phyloP scores from a whole-genome alignment of 2,888 invertebrate species.

The Hecatera dysodea region DNA sequence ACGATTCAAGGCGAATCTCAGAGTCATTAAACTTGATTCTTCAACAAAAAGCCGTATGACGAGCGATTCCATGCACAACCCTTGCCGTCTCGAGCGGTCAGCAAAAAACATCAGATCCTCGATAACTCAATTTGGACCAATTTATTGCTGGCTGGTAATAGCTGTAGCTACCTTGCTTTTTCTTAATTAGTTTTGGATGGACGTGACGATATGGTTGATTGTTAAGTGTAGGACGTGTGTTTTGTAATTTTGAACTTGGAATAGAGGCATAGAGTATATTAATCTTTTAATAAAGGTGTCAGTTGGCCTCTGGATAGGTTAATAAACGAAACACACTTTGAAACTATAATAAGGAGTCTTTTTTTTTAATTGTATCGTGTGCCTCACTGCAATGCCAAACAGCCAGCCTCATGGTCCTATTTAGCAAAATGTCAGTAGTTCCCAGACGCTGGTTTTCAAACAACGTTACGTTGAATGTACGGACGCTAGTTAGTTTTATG shows the following conservation, averaged over 20 bases:
- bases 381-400: no score
- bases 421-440: no score
- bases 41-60: slow-evolving; percentile 67
- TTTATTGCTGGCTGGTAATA: slow-evolving; percentile 64
- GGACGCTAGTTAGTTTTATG: no score
- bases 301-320: neutral
- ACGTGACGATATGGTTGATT: slow-evolving; percentile 56
- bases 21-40: slow-evolving; percentile 68
- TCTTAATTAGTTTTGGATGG: slow-evolving; percentile 62
- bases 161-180: slow-evolving; percentile 62
- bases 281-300: no score
- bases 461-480: no score
- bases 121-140: slow-evolving; percentile 77
- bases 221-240: slow-evolving; percentile 29
- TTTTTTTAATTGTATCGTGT: no score
- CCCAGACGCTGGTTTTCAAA: no score
- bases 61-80: slow-evolving; percentile 67
- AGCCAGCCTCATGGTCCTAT: no score
- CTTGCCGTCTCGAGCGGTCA: slow-evolving; percentile 61
- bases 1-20: slow-evolving; percentile 59
- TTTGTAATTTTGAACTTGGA: slow-evolving; percentile 21
- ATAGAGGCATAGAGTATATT: no score
- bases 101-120: slow-evolving; percentile 71
- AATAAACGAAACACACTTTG: no score
- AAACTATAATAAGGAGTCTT: no score